These are phyloP conservation scores for Balanococcus diminutus DNA, from an alignment of 2,888 invertebrate genomes.

Conservation along the genomic window DNA sequence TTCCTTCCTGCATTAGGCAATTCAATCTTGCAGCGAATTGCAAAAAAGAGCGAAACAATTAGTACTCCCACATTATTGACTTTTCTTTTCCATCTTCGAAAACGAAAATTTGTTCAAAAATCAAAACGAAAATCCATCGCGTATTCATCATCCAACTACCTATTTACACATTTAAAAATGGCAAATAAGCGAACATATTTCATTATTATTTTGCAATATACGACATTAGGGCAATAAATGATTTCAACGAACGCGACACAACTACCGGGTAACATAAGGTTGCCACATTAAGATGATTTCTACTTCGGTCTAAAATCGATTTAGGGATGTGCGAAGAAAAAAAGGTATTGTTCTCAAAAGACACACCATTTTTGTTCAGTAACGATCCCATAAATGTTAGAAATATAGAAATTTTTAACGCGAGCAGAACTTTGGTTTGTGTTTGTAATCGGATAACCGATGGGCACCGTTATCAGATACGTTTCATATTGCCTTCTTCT, in stretches of 20 bases:
- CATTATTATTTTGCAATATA: neutral
- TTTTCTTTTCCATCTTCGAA: neutral
- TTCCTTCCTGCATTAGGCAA: too few relatives aligned
- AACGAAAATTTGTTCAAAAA: neutral
- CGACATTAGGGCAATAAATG: slow-evolving; percentile 1
- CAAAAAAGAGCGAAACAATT: too few relatives aligned
- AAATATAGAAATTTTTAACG: neutral
- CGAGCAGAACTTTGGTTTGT: neutral
- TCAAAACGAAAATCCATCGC: neutral
- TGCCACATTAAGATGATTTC: slow-evolving; percentile 12
- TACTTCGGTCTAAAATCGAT: slow-evolving; percentile 1
- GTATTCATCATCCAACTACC: neutral
- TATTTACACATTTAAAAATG: neutral
- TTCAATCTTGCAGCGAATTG: too few relatives aligned
- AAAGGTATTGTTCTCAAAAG: slow-evolving; percentile 35
- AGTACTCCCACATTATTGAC: too few relatives aligned
- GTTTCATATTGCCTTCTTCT: slow-evolving; percentile 1
- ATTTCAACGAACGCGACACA: neutral
- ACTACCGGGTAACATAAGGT: slow-evolving; percentile 14
- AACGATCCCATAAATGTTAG: slow-evolving; percentile 9
- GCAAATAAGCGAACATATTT: neutral
- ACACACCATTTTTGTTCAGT: slow-evolving; percentile 13
- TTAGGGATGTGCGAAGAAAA: neutral
- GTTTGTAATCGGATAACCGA: slow-evolving; percentile 39
- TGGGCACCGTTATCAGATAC: slow-evolving; percentile 34